Evolutionary conservation across 1,140 invertebrate species (phyloP).

Genomic region (Latrodectus geometricus): DNA sequence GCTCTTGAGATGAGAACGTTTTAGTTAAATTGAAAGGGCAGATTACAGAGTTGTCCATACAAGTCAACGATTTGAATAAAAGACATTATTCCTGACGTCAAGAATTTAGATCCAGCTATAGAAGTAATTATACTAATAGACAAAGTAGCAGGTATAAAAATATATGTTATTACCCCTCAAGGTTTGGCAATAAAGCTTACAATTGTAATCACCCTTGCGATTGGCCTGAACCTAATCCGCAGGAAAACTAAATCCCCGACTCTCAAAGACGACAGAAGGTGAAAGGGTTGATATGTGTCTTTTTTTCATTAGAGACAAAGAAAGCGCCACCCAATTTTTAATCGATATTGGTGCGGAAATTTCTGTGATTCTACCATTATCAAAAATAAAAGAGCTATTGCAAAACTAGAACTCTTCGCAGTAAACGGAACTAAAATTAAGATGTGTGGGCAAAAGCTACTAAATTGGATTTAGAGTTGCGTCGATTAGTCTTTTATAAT

Average conservation of each 20-base stretch:
- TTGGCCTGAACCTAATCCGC: background rate
- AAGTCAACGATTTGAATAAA: too few relatives aligned
- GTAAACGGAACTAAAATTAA: too few relatives aligned
- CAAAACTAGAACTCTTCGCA: too few relatives aligned
- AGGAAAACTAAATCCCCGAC: slow-evolving; percentile 17
- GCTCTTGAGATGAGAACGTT: background rate
- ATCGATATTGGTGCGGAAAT: slow-evolving; percentile 44
- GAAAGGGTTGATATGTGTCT: background rate
- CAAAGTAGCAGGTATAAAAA: background rate
- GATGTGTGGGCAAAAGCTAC: background rate
- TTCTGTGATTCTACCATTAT: too few relatives aligned
- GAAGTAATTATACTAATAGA: background rate
- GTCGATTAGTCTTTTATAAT: slow-evolving; percentile 28
- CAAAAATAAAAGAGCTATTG: too few relatives aligned
- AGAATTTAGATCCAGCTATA: background rate
- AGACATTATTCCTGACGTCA: too few relatives aligned
- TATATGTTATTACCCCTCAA: slow-evolving; percentile 39
- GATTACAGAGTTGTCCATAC: background rate
- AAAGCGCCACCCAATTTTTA: background rate
- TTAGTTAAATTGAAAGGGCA: slow-evolving; percentile 6
- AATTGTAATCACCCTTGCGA: slow-evolving; percentile 45
- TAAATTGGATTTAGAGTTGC: slow-evolving; percentile 24
- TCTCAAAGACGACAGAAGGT: background rate
- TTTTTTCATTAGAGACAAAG: too few relatives aligned
- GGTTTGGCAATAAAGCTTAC: slow-evolving; percentile 31